phyloP scores from a whole-genome alignment of 2,888 invertebrate species.

The Drosophila pseudotakahashii region DNA sequence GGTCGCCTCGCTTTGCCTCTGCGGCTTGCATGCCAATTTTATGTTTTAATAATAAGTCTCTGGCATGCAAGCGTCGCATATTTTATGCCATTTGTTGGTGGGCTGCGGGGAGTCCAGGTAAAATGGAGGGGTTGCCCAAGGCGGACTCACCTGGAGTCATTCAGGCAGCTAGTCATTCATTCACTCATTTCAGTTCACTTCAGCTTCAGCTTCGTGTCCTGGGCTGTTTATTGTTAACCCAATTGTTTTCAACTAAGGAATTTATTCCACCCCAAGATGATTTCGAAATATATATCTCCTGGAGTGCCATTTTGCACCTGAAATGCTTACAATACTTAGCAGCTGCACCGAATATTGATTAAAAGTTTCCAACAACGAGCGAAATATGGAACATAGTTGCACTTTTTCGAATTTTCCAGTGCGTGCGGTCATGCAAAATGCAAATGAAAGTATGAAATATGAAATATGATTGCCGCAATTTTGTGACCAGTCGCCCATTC shows the following conservation, averaged over 20 bases:
- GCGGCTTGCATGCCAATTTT: constrained; percentile 76
- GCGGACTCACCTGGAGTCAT: constrained; percentile 25
- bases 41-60: constrained; percentile 80
- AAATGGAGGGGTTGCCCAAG: background rate
- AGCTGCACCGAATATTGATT: constrained; percentile 13
- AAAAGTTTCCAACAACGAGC: constrained; percentile 3
- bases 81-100: constrained; percentile 72
- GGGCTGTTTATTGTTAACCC: constrained; percentile 52
- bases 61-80: constrained; percentile 76
- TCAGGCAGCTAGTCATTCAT: constrained; percentile 10
- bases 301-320: constrained; percentile 5
- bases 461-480: constrained; percentile 60
- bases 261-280: background rate
- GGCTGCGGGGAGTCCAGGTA: background rate
- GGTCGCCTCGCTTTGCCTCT: constrained; percentile 59
- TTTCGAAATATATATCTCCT: constrained; percentile 8
- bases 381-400: background rate
- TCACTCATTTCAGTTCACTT: constrained; percentile 2
- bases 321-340: background rate
- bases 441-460: constrained; percentile 37
- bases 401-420: constrained; percentile 13
- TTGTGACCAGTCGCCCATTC: constrained; percentile 9
- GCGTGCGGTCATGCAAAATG: constrained; percentile 48
- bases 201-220: constrained; percentile 19
- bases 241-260: constrained; percentile 29